phyloP scores from a whole-genome alignment of 53 echinoderm and acorn worm species.

The Temnopleurus reevesii region DNA sequence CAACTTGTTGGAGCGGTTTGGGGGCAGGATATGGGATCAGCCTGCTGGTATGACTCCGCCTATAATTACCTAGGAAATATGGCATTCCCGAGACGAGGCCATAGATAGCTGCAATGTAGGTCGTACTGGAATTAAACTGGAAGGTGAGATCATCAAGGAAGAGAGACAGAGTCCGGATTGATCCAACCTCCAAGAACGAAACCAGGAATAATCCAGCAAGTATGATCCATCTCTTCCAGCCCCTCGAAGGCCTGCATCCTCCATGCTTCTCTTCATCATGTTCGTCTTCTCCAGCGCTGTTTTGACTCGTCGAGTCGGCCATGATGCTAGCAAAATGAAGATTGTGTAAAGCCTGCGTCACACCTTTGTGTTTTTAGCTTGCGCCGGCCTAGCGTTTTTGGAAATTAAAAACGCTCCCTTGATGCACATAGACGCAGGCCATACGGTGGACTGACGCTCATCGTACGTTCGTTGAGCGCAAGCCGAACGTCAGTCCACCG shows the following conservation, averaged over 20 bases:
- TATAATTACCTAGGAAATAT: constrained; percentile 9
- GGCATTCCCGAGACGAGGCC: background rate
- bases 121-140: background rate
- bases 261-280: background rate
- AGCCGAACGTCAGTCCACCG: no score
- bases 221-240: background rate
- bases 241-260: background rate
- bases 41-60: no score
- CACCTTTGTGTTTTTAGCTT: no score
- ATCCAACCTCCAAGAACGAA: background rate
- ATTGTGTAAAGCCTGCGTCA: no score
- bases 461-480: no score
- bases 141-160: background rate
- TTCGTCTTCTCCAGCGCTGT: no score
- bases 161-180: constrained; percentile 7
- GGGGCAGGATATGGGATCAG: no score
- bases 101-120: background rate
- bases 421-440: no score
- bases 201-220: background rate
- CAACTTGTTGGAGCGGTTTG: no score
- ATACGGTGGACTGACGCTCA: no score
- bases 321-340: background rate
- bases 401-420: no score
- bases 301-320: background rate
- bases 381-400: no score